Percentiles rank a stretch among this genome's conserved stretches.
Evolutionary conservation across 1,140 invertebrate genomes (phyloP).

Genomic region (Platyscapa corneri): DNA sequence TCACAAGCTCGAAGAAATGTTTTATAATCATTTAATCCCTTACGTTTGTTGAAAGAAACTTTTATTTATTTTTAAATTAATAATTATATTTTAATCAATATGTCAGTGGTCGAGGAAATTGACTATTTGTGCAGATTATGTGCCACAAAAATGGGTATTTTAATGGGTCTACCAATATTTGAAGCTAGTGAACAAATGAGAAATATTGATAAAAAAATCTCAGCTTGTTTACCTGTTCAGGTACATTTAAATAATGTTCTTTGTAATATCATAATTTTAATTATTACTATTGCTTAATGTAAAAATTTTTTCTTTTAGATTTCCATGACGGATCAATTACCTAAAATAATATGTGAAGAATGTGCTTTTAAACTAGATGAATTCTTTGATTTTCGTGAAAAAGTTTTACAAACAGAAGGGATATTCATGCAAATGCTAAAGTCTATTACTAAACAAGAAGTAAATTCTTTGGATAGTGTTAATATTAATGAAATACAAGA

Average conservation of each 20-base stretch:
- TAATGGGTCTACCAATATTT: conserved; percentile 77
- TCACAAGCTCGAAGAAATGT: background rate
- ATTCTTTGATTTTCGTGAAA: conserved; percentile 77
- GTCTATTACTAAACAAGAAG: conserved; percentile 66
- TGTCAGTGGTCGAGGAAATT: conserved; percentile 80
- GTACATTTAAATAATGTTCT: conserved; percentile 69
- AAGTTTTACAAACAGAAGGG: conserved; percentile 75
- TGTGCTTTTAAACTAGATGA: conserved; percentile 78
- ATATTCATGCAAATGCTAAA: conserved; percentile 76
- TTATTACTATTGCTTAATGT: conserved; percentile 2
- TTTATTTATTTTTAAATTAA: conserved; percentile 14
- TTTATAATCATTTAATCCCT: background rate
- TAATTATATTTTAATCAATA: conserved; percentile 49
- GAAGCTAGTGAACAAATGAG: conserved; percentile 75
- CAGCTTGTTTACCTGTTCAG: conserved; percentile 77
- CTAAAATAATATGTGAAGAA: conserved; percentile 78
- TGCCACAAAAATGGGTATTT: conserved; percentile 75
- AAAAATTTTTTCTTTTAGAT: conserved; percentile 67
- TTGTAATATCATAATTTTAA: background rate
- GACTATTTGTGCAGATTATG: conserved; percentile 77
- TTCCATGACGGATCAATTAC: conserved; percentile 76
- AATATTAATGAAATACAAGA: conserved; percentile 58
- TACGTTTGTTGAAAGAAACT: background rate
- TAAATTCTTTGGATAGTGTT: conserved; percentile 53
- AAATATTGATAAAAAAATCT: conserved; percentile 78